Conservation (phyloP, 2,113 vertebrate genomes). For the Salminus brasiliensis region DNA sequence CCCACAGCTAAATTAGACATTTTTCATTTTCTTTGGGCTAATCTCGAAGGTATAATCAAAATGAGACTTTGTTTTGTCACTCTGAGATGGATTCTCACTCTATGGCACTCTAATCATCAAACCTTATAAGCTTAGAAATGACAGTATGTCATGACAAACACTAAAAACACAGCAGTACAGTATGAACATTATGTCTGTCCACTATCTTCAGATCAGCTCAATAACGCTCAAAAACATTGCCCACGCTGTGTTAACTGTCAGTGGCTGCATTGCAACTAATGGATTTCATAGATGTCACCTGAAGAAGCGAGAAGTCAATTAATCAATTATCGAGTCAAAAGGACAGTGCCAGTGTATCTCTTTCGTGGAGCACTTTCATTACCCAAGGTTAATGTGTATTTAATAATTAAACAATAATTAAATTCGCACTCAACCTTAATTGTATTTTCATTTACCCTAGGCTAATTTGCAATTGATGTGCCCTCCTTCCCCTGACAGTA, state of each 20-base stretch:
- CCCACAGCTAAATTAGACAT: constrained; percentile 38
- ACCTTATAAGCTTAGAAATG: constrained; percentile 10
- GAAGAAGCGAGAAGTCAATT: constrained; percentile 53
- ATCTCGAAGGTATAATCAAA: constrained; percentile 37
- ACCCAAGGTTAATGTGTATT: constrained; percentile 75
- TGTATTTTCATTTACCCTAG: constrained; percentile 56
- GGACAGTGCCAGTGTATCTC: constrained; percentile 63
- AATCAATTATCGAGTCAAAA: constrained; percentile 54
- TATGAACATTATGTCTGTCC: too few species aligned
- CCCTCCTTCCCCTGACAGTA: constrained; percentile 14
- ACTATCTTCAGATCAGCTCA: too few species aligned
- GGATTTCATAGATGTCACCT: constrained; percentile 49
- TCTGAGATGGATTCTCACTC: neutral
- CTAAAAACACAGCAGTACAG: too few species aligned
- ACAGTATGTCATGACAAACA: neutral
- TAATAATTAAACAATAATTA: constrained; percentile 67
- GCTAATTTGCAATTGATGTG: constrained; percentile 35
- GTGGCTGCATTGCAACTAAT: constrained; percentile 27
- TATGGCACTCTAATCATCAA: constrained; percentile 14
- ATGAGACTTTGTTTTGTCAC: constrained; percentile 30
- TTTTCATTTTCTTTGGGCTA: constrained; percentile 30
- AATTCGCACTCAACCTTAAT: constrained; percentile 58
- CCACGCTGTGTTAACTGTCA: constrained; percentile 25
- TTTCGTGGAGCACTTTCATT: constrained; percentile 55
- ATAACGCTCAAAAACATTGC: neutral